Base-by-base conservation (phyloP, 2,888 invertebrate genomes). In the Leucania comma region DNA sequence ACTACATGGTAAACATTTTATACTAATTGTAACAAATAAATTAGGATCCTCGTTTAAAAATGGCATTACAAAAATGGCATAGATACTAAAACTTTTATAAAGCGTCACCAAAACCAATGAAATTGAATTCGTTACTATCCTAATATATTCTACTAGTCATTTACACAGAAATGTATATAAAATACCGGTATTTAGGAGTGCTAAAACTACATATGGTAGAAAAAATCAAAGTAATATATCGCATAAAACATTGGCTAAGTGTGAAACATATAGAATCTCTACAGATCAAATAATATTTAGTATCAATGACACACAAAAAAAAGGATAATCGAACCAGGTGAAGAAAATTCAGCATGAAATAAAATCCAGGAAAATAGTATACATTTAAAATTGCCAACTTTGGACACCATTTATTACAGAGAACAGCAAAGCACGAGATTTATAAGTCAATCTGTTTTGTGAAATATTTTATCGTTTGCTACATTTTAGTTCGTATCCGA, bases 381-480 rank as follows among this genome's bases (percentile, higher is more conserved):
- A 51, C 38, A 48, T 64, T 63, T 53, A 54, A 77, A 61, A 64
- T 76, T 63, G 61, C 42, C 32, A 75, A 72, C 38, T 72, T 67
- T 59, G 4, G 56, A 48, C 35, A 26, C 57, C 72, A 77, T 79
- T 77, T 68, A 77, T 81, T 71, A 61, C 58, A 51, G 63, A 67
- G 29, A 26, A 68, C 54, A 59, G 63, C 61, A 75, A 64, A 71
- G 51, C 73, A 66, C 29, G 68, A 80, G 85, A 83, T 84, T 83
- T 83, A 82, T 83, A 82, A 84, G 82, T 84, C 85, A 83, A 83
- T 83, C 82, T 77, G 60, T 82, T 80, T 76, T 68, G 68, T 82
- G 67, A 84, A 77, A 84, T 84, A 84, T 80, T 82, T 84, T 82
- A 82, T 79, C 69, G 85, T 75, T 75, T 58, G 70, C 62, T 72